A percentile compares a stretch with the other conserved stretches of the same genome.
phyloP scores from a whole-genome alignment of 2,797 vertebrate species.

The Uromys caudimaculatus region DNA sequence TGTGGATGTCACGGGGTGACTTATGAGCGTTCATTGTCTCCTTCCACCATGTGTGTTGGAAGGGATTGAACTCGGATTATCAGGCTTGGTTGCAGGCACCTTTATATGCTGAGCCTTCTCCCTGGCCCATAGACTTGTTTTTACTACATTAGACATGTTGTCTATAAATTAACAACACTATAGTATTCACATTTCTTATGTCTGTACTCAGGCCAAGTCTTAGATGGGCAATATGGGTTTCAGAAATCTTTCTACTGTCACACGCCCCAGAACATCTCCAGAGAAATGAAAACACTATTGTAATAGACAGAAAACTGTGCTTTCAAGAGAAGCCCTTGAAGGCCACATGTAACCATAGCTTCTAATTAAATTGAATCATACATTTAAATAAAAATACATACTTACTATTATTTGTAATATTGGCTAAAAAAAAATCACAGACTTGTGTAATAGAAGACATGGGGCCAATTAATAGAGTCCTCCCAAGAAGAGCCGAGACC shows the following conservation, averaged over 20 bases:
- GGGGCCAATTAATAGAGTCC: constrained; percentile 1
- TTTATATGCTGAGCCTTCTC: neutral
- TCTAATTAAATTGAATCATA: constrained; percentile 52
- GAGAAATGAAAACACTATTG: neutral
- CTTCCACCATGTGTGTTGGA: neutral
- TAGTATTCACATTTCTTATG: neutral
- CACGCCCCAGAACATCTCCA: constrained; percentile 8
- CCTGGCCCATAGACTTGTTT: neutral
- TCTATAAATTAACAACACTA: neutral
- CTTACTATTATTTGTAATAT: constrained; percentile 44
- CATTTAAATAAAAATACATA: constrained; percentile 49
- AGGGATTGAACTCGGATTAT: neutral
- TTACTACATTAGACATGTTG: neutral
- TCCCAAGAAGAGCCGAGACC: constrained; percentile 35
- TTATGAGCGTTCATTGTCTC: neutral
- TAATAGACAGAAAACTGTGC: neutral
- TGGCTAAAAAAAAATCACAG: neutral
- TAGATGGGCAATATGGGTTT: neutral
- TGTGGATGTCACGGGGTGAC: neutral
- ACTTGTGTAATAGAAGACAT: constrained; percentile 55
- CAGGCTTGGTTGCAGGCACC: neutral
- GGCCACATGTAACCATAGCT: neutral
- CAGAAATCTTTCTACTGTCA: constrained; percentile 25
- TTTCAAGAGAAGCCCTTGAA: constrained; percentile 50
- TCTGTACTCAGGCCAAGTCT: neutral